Evolutionary conservation across 2,113 vertebrate genomes (phyloP), one percentile per base, ranked within the genome.

Genomic region (Siniperca knerii): DNA sequence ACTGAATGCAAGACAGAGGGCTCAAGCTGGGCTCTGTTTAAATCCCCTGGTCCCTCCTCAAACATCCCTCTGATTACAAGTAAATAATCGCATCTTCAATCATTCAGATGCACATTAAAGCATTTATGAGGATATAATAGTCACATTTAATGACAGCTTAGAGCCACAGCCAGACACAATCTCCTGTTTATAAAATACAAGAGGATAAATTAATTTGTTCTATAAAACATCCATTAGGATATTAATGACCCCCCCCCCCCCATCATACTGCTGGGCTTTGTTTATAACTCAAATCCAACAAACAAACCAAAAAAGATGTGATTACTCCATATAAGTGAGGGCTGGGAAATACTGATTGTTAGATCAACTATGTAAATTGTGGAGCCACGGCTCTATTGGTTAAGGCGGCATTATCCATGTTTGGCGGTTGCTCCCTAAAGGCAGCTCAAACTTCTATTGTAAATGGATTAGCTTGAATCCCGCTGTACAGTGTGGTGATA

Each of bases 341-440:
- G 71, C 86, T 84, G 82, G 42, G 72, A 62, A 61, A 54, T n/a
- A 20, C 78, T 75, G 91, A 90, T 89, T 88, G 82, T 89, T 84
- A 82, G 83, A 88, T 84, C 79, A 73, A 12, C 89, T 80, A 72
- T 91, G 83, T 82, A 87, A 90, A 84, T 79, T 44, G 6, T 21
- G 12, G 6, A 67, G 54, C 62, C 21, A 29, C 23, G 52, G 29
- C 83, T 84, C 37, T n/a, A 25, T 79, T 71, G 48, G 70, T 55
- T 71, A 8, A 8, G 20, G 23, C 4, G 2, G 75, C 42, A 75
- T 88, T 79, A 87, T 89, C 83, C 79, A 4, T 85, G 79, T 92
- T 91, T 79, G 33, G 76, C 62, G 52, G 58, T 72, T 84, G 86
- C 42, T 86, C 80, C 83, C 81, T 65, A 23, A 79, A 89, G 87